phyloP scores from a whole-genome alignment of 2,888 invertebrate genomes.

The Blera fallax region DNA sequence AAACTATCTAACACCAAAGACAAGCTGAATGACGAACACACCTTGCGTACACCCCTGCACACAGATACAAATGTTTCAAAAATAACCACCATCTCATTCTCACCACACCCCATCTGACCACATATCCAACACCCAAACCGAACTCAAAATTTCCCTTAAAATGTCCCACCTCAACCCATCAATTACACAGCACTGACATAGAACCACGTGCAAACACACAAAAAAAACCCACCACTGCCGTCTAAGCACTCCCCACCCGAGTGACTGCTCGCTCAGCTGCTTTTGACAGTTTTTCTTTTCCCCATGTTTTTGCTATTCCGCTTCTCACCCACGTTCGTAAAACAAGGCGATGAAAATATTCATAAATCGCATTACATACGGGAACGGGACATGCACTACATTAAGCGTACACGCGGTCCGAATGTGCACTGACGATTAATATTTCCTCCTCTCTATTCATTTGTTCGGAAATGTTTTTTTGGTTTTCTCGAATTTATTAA shows the following conservation, averaged over 20 bases:
- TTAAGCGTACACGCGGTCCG: constrained; percentile 17
- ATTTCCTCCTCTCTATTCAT: not conserved
- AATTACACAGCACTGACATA: not conserved
- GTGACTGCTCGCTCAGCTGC: constrained; percentile 14
- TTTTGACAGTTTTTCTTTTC: constrained; percentile 10
- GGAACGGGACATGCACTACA: not conserved
- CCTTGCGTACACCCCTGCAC: no score
- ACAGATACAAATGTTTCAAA: no score
- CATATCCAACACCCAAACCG: not conserved
- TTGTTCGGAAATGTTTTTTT: not conserved
- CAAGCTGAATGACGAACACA: no score
- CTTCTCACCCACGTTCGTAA: constrained; percentile 3
- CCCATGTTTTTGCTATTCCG: constrained; percentile 10
- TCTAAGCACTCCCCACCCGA: not conserved
- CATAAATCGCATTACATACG: not conserved
- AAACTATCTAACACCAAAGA: no score
- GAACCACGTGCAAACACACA: not conserved
- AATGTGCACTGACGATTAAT: constrained; percentile 21
- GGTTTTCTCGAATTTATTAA: constrained; percentile 4
- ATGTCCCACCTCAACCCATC: not conserved
- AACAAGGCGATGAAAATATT: constrained; percentile 10
- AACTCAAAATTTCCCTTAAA: not conserved
- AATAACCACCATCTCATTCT: not conserved
- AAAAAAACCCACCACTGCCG: not conserved
- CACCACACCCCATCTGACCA: not conserved